A percentile compares a stretch with the other conserved stretches of the same genome.
Evolutionary conservation across 1,140 invertebrate species (phyloP).

Genomic region (Leptinotarsa lineolata): DNA sequence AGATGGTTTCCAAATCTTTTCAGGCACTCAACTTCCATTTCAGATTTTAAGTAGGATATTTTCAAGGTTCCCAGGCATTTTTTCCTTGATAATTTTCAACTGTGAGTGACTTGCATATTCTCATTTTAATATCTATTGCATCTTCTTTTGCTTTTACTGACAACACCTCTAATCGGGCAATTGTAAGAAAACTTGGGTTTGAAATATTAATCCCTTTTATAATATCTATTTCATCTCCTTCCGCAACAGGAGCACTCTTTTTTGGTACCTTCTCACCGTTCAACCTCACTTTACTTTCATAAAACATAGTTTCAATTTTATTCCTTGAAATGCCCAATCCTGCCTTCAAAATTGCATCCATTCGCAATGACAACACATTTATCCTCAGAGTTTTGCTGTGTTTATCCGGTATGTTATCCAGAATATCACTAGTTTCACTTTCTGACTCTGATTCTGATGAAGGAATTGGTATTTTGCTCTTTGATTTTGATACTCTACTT

Average conservation of each 20-base stretch:
- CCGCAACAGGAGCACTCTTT: constrained; percentile 62
- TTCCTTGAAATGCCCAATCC: constrained; percentile 69
- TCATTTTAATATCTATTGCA: constrained; percentile 59
- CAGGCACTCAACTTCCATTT: too few relatives aligned
- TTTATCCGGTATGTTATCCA: constrained; percentile 52
- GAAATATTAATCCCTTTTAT: constrained; percentile 62
- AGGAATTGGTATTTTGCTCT: constrained; percentile 32
- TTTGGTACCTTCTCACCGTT: constrained; percentile 70
- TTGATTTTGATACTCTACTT: constrained; percentile 4
- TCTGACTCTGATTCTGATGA: constrained; percentile 35
- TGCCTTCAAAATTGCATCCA: constrained; percentile 69
- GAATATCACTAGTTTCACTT: constrained; percentile 52
- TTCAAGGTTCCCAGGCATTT: constrained; percentile 10
- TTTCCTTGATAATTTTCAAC: constrained; percentile 65
- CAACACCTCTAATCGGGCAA: constrained; percentile 65
- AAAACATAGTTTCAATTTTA: constrained; percentile 69
- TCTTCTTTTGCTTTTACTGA: constrained; percentile 57
- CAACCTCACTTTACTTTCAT: constrained; percentile 68
- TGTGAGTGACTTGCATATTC: constrained; percentile 63
- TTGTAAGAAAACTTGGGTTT: constrained; percentile 65
- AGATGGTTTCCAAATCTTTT: too few relatives aligned
- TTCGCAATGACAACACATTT: constrained; percentile 64
- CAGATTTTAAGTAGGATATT: background rate
- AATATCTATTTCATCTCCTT: constrained; percentile 70
- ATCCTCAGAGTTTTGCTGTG: constrained; percentile 64